Evolutionary conservation across 2,888 invertebrate species (phyloP).

Genomic region (Crepidodera aurea): DNA sequence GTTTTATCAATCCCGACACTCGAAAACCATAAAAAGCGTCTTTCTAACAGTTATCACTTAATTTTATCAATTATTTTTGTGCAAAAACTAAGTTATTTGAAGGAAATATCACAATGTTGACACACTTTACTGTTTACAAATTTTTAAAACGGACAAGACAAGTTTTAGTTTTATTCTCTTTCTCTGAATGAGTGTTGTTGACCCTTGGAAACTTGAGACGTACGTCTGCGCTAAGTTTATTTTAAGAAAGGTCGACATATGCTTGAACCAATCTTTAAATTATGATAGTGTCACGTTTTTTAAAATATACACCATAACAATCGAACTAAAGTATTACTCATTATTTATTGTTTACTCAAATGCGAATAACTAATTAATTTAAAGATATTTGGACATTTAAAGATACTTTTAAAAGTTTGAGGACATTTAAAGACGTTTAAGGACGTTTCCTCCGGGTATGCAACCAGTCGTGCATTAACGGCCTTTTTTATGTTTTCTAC

Average conservation of each 20-base stretch:
- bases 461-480: too few relatives aligned
- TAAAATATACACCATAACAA: too few relatives aligned
- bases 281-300: too few relatives aligned
- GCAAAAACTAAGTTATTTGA: slow-evolving; percentile 28
- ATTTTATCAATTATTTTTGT: slow-evolving; percentile 29
- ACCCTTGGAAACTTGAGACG: slow-evolving; percentile 1
- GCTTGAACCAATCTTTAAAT: slow-evolving; percentile 1
- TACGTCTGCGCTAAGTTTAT: slow-evolving; percentile 25
- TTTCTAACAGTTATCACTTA: slow-evolving; percentile 10
- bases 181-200: not conserved
- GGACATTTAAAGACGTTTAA: too few relatives aligned
- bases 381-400: too few relatives aligned
- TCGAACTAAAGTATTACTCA: too few relatives aligned
- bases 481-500: too few relatives aligned
- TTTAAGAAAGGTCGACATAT: slow-evolving; percentile 20
- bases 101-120: slow-evolving; percentile 34
- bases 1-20: slow-evolving; percentile 7
- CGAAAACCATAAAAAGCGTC: slow-evolving; percentile 26
- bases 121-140: slow-evolving; percentile 41
- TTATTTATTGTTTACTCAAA: too few relatives aligned
- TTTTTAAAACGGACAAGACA: slow-evolving; percentile 30
- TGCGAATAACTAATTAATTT: too few relatives aligned
- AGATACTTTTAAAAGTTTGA: too few relatives aligned
- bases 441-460: too few relatives aligned
- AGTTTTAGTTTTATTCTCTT: slow-evolving; percentile 12